phyloP scores from a whole-genome alignment of 2,797 vertebrate species.

The Smutsia temminckii region DNA sequence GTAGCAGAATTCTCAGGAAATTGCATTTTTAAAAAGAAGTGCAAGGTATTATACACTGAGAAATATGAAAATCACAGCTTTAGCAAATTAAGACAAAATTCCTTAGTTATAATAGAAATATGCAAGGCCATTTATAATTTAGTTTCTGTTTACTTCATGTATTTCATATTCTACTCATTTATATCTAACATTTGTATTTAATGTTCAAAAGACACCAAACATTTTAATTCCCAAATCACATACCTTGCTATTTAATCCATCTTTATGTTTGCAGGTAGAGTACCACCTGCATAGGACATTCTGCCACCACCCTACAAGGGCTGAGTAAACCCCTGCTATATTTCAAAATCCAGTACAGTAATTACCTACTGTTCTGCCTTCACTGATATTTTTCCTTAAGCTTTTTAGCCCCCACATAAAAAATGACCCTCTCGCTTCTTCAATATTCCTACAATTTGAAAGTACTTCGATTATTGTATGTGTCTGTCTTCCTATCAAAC shows the following conservation, averaged over 20 bases:
- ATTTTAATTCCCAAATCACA: not conserved
- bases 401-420: not conserved
- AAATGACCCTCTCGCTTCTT: not conserved
- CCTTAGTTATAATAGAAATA: not conserved
- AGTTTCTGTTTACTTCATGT: not conserved
- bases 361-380: not conserved
- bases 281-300: not conserved
- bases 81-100: not conserved
- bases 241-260: not conserved
- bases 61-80: not conserved
- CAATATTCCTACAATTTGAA: not conserved
- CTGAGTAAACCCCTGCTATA: not conserved
- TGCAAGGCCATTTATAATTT: not conserved
- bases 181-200: not conserved
- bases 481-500: not conserved
- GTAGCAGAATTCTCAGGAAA: not conserved
- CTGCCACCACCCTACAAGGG: not conserved
- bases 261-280: not conserved
- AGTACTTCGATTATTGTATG: not conserved
- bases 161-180: not conserved
- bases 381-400: not conserved
- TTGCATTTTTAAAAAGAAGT: not conserved
- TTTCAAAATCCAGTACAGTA: not conserved
- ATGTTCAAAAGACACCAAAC: not conserved
- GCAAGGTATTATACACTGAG: not conserved